phyloP scores from a whole-genome alignment of 2,888 invertebrate genomes.

The Slavum lentiscoides region DNA sequence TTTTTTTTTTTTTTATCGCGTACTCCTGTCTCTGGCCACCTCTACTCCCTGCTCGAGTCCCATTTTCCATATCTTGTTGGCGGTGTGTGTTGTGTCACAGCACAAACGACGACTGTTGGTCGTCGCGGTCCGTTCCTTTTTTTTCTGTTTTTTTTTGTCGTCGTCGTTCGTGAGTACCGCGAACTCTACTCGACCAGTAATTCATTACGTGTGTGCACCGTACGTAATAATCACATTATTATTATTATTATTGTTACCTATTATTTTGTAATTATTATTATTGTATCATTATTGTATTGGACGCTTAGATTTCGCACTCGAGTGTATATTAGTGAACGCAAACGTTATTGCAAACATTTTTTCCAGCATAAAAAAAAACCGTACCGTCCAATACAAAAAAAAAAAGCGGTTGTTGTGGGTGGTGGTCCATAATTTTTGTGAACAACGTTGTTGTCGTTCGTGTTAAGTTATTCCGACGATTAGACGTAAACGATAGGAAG shows the following conservation, averaged over 20 bases:
- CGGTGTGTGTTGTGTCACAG: neutral
- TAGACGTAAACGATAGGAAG: neutral
- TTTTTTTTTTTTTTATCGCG: neutral
- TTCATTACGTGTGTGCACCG: neutral
- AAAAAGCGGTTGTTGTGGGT: too few species aligned
- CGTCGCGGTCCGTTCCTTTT: neutral
- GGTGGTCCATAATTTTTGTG: neutral
- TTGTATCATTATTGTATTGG: neutral
- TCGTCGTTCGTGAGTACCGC: too few species aligned
- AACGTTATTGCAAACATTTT: too few species aligned
- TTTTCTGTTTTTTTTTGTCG: too few species aligned
- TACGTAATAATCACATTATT: neutral
- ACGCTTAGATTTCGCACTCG: too few species aligned
- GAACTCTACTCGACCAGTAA: neutral
- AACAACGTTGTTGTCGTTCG: neutral
- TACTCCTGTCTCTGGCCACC: too few species aligned
- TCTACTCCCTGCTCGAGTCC: neutral
- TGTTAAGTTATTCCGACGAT: neutral
- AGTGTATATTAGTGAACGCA: too few species aligned
- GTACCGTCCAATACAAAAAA: too few species aligned
- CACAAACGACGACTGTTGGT: neutral
- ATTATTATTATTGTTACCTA: neutral
- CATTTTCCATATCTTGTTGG: slow-evolving; percentile 12
- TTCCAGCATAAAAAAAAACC: too few species aligned
- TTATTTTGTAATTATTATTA: neutral